These are phyloP conservation scores for Sorex araneus DNA, from an alignment of 2,113 vertebrate species.

Conservation along the genomic window DNA sequence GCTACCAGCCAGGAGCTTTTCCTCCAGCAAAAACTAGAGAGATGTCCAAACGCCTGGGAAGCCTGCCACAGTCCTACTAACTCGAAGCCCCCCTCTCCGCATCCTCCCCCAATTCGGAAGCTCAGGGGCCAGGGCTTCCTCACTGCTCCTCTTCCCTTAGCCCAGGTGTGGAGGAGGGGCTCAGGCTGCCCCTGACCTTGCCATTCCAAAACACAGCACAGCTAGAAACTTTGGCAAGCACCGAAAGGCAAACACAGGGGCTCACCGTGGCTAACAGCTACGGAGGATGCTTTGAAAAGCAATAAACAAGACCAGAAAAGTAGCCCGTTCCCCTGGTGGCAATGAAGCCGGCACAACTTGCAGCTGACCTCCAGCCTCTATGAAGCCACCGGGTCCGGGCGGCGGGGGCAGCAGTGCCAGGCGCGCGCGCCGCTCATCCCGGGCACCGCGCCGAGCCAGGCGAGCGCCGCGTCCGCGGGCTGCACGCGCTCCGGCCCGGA, in stretches of 20 bases:
- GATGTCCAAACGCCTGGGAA: not conserved
- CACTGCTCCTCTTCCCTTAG: not conserved
- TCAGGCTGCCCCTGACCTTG: not conserved
- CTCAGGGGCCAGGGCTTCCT: not conserved
- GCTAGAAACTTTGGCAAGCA: constrained; percentile 50
- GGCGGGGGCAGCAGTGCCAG: not conserved
- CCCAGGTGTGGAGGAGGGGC: not conserved
- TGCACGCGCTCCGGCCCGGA: not conserved
- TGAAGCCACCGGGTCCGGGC: not conserved
- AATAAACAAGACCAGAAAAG: too few relatives aligned
- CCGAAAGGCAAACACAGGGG: not conserved
- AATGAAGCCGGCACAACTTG: constrained; percentile 42
- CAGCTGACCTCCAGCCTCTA: not conserved
- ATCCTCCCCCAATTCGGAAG: not conserved
- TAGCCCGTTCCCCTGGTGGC: not conserved
- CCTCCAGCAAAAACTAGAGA: not conserved
- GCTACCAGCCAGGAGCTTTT: not conserved
- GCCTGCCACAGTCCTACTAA: not conserved
- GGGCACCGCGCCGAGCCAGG: not conserved
- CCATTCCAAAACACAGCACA: constrained; percentile 34
- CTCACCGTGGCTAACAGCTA: not conserved
- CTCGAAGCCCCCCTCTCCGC: not conserved
- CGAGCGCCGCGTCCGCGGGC: not conserved
- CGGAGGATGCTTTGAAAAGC: not conserved
- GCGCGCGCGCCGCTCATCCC: rapidly evolving